Conservation (phyloP, 1,140 invertebrate genomes). For the Micrasema longulum region DNA sequence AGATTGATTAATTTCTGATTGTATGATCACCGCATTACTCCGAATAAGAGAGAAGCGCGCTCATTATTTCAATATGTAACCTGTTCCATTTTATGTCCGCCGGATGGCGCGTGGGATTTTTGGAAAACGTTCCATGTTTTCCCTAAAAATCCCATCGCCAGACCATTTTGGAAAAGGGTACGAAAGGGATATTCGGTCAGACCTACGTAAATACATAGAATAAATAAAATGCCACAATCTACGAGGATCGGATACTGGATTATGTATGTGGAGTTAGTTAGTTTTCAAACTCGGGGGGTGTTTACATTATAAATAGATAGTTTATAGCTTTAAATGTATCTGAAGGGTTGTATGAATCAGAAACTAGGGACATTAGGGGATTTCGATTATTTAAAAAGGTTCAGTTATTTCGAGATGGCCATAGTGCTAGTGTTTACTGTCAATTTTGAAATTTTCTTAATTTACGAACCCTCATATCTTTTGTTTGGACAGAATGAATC, state of each 20-base stretch:
- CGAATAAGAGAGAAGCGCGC: too few species aligned
- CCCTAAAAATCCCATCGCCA: constrained; percentile 54
- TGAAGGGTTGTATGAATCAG: constrained; percentile 3
- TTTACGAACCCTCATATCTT: too few species aligned
- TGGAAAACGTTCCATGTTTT: constrained; percentile 20
- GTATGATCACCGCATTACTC: too few species aligned
- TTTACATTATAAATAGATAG: constrained; percentile 34
- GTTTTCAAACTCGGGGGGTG: constrained; percentile 16
- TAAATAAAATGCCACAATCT: constrained; percentile 54
- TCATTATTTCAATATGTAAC: constrained; percentile 1
- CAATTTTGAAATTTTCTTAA: too few species aligned
- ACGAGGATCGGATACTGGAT: constrained; percentile 50
- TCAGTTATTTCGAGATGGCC: too few species aligned
- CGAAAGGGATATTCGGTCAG: constrained; percentile 46
- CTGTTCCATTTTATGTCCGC: constrained; percentile 9
- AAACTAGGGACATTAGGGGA: not conserved
- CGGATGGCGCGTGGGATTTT: constrained; percentile 41
- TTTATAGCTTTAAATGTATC: constrained; percentile 1
- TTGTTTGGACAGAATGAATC: too few species aligned
- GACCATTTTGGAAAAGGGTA: constrained; percentile 51
- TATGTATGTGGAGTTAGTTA: constrained; percentile 49
- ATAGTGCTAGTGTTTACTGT: too few species aligned
- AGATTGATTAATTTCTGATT: too few species aligned
- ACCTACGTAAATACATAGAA: constrained; percentile 52
- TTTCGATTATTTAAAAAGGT: too few species aligned